phyloP scores from a whole-genome alignment of 2,797 vertebrate genomes.

The Lepilemur ruficaudatus region DNA sequence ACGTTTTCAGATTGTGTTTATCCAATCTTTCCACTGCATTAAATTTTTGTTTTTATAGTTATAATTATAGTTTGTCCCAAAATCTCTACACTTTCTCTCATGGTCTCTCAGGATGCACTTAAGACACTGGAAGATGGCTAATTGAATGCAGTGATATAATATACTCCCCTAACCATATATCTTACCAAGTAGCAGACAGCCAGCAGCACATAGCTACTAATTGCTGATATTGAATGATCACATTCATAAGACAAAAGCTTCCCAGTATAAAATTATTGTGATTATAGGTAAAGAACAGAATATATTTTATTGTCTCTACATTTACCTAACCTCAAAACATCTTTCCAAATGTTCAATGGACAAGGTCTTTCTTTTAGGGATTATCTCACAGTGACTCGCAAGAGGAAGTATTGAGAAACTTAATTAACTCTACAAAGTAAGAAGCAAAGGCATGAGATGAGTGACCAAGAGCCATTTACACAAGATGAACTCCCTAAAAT shows the following conservation, averaged over 20 bases:
- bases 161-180: neutral
- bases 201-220: neutral
- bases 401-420: neutral
- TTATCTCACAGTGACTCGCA: neutral
- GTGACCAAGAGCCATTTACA: neutral
- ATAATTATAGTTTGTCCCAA: neutral
- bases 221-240: neutral
- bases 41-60: neutral
- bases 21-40: neutral
- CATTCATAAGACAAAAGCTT: neutral
- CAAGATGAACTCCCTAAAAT: neutral
- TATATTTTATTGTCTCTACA: neutral
- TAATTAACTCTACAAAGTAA: neutral
- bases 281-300: neutral
- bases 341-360: neutral
- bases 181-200: neutral
- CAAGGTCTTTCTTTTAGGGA: neutral
- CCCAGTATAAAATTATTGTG: neutral
- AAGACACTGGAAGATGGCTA: neutral
- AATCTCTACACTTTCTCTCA: neutral
- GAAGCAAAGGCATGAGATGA: neutral
- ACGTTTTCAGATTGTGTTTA: neutral
- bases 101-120: neutral
- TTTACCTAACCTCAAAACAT: slow-evolving; percentile 27
- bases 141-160: neutral